These are phyloP conservation scores for Fringilla coelebs DNA, from an alignment of 2,797 vertebrate species.

Conservation along the genomic window DNA sequence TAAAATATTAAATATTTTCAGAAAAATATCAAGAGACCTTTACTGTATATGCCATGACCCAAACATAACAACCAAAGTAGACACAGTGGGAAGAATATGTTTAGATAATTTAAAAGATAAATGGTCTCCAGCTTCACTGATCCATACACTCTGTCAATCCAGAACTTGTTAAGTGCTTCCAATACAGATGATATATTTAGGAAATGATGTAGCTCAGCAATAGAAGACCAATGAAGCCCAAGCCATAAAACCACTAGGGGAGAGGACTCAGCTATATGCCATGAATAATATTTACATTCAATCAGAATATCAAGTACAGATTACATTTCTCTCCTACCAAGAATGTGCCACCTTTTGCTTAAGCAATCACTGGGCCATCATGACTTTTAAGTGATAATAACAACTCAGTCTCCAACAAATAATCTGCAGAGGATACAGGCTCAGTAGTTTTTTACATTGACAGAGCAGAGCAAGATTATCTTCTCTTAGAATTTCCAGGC, in stretches of 20 bases:
- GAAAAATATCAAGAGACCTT: background rate
- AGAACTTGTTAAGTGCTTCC: constrained; percentile 59
- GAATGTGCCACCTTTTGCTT: constrained; percentile 8
- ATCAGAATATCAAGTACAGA: constrained; percentile 47
- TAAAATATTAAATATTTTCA: constrained; percentile 37
- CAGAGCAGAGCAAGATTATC: constrained; percentile 36
- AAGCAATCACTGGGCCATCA: constrained; percentile 45
- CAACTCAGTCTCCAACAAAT: constrained; percentile 42
- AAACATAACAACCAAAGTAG: constrained; percentile 85
- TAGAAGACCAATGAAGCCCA: constrained; percentile 59
- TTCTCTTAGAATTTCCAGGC: constrained; percentile 45
- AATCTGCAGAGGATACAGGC: constrained; percentile 8
- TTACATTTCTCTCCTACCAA: constrained; percentile 52
- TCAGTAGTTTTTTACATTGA: constrained; percentile 32
- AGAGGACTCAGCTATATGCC: constrained; percentile 45
- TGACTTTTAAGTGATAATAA: constrained; percentile 56
- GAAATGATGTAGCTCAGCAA: constrained; percentile 54
- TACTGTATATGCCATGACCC: constrained; percentile 80
- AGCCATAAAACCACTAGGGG: constrained; percentile 55
- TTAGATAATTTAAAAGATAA: constrained; percentile 89
- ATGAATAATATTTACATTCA: constrained; percentile 72
- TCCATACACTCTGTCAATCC: constrained; percentile 42
- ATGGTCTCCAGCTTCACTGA: constrained; percentile 47
- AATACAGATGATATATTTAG: constrained; percentile 60
- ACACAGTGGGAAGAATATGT: constrained; percentile 85